phyloP scores from a whole-genome alignment of 2,888 invertebrate species.

The Panopea generosa region DNA sequence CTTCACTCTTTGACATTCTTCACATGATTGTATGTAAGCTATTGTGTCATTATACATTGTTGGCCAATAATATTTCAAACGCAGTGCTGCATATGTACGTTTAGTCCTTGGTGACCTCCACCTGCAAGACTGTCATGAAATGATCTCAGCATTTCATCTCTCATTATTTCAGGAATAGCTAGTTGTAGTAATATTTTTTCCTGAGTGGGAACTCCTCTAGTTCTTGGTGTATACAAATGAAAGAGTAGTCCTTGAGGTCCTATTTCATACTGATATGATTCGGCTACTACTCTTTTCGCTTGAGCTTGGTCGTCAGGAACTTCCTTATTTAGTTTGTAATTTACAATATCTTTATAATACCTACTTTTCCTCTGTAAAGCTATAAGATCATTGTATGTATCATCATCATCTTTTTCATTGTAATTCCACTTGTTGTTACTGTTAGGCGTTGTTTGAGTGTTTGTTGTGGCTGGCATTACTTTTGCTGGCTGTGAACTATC shows the following conservation, averaged over 20 bases:
- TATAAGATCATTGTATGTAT: too few species aligned
- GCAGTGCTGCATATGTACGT: constrained; percentile 50
- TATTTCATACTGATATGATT: constrained; percentile 18
- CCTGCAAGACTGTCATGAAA: constrained; percentile 53
- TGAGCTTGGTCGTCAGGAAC: constrained; percentile 10
- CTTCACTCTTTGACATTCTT: constrained; percentile 50
- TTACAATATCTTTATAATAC: not conserved
- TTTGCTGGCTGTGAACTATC: too few species aligned
- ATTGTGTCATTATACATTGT: constrained; percentile 54
- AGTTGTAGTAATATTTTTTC: constrained; percentile 8
- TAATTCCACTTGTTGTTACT: not conserved
- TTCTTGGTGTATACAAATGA: not conserved
- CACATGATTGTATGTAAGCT: constrained; percentile 47
- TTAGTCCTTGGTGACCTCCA: constrained; percentile 61
- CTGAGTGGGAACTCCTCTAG: not conserved
- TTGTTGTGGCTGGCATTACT: not conserved
- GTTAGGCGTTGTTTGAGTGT: not conserved
- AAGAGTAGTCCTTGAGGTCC: constrained; percentile 3
- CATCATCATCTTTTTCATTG: too few species aligned
- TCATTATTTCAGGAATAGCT: constrained; percentile 9
- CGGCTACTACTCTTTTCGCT: constrained; percentile 16
- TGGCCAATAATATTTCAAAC: constrained; percentile 59
- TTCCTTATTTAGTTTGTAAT: not conserved
- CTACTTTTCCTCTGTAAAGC: not conserved
- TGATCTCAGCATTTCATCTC: constrained; percentile 57